Percentiles rank a stretch among this genome's conserved stretches.
Conservation (phyloP, 2,888 invertebrate genomes). For the Gymnocheta viridis region DNA sequence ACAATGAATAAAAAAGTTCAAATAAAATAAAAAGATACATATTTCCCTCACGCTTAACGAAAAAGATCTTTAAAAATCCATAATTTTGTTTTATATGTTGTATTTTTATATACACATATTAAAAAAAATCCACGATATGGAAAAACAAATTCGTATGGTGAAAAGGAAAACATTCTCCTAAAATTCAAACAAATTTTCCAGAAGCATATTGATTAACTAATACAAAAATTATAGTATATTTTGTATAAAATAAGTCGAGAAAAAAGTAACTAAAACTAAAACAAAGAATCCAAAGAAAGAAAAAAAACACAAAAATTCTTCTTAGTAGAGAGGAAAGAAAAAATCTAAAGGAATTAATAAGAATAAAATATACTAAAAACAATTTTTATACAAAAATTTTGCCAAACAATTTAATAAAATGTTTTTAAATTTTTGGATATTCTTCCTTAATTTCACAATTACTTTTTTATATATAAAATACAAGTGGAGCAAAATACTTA, state of each 20-base stretch:
- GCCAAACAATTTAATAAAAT: neutral
- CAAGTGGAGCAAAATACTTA: neutral
- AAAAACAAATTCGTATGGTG: neutral
- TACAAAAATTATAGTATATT: neutral
- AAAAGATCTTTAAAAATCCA: neutral
- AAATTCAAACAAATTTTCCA: neutral
- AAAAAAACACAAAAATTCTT: constrained; percentile 7
- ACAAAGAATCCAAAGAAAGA: constrained; percentile 7
- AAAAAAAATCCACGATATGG: constrained; percentile 7
- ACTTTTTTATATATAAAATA: constrained; percentile 27
- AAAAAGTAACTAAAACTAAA: constrained; percentile 29
- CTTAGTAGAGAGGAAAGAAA: neutral
- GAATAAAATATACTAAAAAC: neutral
- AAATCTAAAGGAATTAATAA: neutral
- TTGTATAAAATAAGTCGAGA: constrained; percentile 1
- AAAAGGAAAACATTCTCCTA: neutral
- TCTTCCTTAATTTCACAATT: neutral
- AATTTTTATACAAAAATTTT: neutral
- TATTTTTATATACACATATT: too few relatives aligned
- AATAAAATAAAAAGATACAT: neutral
- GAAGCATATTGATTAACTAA: neutral
- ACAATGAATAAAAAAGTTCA: constrained; percentile 4
- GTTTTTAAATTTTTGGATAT: neutral
- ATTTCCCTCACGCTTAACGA: neutral
- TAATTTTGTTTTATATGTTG: neutral